Evolutionary conservation across 2,888 invertebrate species (phyloP).

Genomic region (Antheraea yamamai): DNA sequence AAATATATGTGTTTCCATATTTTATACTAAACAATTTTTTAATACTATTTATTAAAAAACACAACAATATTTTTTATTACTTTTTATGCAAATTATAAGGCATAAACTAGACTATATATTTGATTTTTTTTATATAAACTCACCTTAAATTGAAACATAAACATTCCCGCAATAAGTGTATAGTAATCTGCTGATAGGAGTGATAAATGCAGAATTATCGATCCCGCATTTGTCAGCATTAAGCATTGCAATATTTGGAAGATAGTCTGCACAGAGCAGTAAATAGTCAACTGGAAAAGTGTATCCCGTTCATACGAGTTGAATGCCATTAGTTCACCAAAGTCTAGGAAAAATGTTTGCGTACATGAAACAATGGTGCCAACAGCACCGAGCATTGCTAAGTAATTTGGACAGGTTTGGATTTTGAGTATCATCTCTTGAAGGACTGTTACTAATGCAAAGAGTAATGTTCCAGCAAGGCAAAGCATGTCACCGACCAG

Average conservation of each 20-base stretch:
- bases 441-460: conserved; percentile 89
- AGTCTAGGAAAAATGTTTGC: conserved; percentile 90
- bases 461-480: conserved; percentile 88
- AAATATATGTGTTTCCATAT: no score
- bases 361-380: conserved; percentile 89
- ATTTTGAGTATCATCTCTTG: conserved; percentile 92
- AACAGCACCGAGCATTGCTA: conserved; percentile 91
- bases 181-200: conserved; percentile 93
- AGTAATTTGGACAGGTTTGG: conserved; percentile 89
- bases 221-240: conserved; percentile 88
- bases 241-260: conserved; percentile 89
- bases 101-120: background rate
- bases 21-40: no score
- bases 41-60: no score
- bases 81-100: background rate
- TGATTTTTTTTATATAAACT: conserved; percentile 29
- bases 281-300: conserved; percentile 81
- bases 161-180: conserved; percentile 89
- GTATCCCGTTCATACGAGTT: conserved; percentile 87
- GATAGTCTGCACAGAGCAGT: conserved; percentile 87
- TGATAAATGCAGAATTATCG: conserved; percentile 91
- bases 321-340: conserved; percentile 85
- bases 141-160: conserved; percentile 91
- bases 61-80: no score
- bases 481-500: conserved; percentile 92